These are phyloP conservation scores for Petrocephalus microphthalmus DNA, from an alignment of 2,113 vertebrate species.

Conservation along the genomic window DNA sequence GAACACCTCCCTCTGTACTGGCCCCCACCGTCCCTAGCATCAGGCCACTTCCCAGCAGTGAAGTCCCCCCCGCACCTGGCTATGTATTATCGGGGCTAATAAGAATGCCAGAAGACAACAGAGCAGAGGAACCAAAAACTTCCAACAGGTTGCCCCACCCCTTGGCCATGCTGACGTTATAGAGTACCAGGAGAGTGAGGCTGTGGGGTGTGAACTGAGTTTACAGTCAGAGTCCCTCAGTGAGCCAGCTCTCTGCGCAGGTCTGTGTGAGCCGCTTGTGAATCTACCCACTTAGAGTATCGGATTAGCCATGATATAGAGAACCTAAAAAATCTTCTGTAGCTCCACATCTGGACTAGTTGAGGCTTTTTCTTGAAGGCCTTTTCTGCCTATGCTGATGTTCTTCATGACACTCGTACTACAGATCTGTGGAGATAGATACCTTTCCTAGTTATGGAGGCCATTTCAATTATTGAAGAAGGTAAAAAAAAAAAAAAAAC, in stretches of 20 bases:
- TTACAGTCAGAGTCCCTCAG: background rate
- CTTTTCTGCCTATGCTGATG: background rate
- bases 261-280: background rate
- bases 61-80: slow-evolving; percentile 17
- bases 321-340: background rate
- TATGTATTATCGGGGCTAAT: slow-evolving; percentile 22
- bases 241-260: background rate
- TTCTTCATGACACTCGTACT: background rate
- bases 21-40: background rate
- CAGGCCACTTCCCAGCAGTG: slow-evolving; percentile 26
- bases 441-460: background rate
- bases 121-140: too few species aligned
- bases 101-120: too few species aligned
- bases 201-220: background rate
- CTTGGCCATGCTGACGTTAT: background rate
- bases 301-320: background rate
- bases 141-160: background rate
- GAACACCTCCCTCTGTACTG: slow-evolving; percentile 15
- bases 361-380: background rate
- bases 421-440: background rate
- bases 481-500: background rate
- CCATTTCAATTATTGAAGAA: background rate
- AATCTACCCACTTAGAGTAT: background rate
- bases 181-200: background rate
- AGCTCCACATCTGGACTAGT: background rate